A percentile compares a stretch with the other conserved stretches of the same genome.
phyloP scores from a whole-genome alignment of 2,113 vertebrate genomes.

The Trachemys scripta region DNA sequence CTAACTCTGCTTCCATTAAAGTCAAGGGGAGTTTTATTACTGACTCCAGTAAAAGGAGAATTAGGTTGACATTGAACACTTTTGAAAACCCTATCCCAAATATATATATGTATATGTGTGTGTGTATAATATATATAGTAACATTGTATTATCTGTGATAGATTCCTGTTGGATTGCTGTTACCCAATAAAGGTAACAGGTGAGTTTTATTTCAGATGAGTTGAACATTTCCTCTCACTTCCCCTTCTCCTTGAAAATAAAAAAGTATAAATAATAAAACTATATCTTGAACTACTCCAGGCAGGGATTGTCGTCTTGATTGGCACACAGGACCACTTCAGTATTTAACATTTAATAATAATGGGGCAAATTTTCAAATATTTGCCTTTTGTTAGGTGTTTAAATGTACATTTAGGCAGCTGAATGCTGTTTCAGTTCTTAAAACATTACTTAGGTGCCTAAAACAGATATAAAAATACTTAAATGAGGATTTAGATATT shows the following conservation, averaged over 20 bases:
- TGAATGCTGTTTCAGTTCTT: conserved; percentile 5
- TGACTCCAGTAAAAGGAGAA: neutral
- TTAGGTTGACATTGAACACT: conserved; percentile 1
- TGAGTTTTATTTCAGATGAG: neutral
- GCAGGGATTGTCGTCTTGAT: neutral
- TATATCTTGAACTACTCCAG: neutral
- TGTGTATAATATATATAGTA: too few relatives aligned
- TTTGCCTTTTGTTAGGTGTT: neutral
- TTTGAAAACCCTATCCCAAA: neutral
- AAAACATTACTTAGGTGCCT: conserved; percentile 39
- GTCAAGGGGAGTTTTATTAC: neutral
- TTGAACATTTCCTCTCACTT: neutral
- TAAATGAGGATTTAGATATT: conserved; percentile 46
- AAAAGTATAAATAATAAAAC: neutral
- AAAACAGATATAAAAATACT: conserved; percentile 37
- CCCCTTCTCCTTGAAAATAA: neutral
- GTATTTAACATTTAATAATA: neutral
- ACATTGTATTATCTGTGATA: neutral
- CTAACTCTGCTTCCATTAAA: conserved; percentile 31
- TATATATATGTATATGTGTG: too few relatives aligned
- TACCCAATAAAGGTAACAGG: neutral
- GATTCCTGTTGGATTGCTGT: neutral
- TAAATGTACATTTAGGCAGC: neutral
- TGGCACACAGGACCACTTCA: neutral
- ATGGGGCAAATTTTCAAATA: neutral